Percentiles rank a stretch among this genome's conserved stretches.
These are phyloP conservation scores for Theristicus caerulescens DNA, from an alignment of 2,113 vertebrate species.

Conservation along the genomic window DNA sequence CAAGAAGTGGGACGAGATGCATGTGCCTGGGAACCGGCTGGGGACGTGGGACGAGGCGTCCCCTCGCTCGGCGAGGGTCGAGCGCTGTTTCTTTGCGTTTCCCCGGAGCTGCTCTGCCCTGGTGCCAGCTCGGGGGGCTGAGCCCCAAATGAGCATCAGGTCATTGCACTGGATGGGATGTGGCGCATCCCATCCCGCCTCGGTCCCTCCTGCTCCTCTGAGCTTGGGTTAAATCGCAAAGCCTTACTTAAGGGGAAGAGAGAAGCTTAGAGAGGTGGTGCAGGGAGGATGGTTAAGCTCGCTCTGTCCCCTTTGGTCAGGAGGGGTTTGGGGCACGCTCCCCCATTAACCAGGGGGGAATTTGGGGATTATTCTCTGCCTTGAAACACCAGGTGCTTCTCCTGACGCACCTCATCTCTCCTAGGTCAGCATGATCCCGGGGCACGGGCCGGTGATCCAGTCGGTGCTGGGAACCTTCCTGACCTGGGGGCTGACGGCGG, in stretches of 20 bases:
- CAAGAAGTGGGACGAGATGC: accelerated
- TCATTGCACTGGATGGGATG: accelerated
- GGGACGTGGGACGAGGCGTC: neutral
- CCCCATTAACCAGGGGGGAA: accelerated
- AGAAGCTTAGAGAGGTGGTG: accelerated
- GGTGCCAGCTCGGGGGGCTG: neutral
- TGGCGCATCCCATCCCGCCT: neutral
- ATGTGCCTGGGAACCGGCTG: accelerated
- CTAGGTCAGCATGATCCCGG: slow-evolving; percentile 82
- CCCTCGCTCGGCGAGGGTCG: accelerated
- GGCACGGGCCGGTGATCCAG: slow-evolving; percentile 83
- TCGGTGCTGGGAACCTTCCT: slow-evolving; percentile 89
- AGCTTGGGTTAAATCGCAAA: accelerated
- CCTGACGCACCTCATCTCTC: neutral
- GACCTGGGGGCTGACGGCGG: slow-evolving; percentile 93
- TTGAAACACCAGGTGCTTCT: accelerated
- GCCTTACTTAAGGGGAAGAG: accelerated
- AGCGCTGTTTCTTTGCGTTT: accelerated
- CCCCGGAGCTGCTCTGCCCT: neutral
- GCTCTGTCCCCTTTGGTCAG: accelerated
- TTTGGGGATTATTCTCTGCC: neutral
- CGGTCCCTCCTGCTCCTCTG: neutral
- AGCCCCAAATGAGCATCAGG: accelerated
- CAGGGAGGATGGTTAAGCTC: neutral
- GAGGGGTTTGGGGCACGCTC: neutral